Evolutionary conservation across 2,797 vertebrate species (phyloP).

Genomic region (Micropoecilia bifurca): DNA sequence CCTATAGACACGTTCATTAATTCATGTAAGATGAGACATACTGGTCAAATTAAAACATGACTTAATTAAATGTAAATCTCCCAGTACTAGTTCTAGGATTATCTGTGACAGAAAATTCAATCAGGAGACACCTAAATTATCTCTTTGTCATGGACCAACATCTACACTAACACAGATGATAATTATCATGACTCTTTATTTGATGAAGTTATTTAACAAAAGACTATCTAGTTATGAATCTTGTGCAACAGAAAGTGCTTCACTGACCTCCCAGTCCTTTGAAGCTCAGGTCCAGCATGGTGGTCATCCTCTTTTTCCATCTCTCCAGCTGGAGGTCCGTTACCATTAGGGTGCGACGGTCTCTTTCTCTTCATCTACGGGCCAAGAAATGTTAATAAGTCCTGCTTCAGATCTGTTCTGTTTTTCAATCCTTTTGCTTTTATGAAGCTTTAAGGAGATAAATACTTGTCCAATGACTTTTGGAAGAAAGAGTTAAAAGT

Average conservation of each 20-base stretch:
- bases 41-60: background rate
- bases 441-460: constrained; percentile 24
- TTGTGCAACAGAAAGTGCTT: background rate
- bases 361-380: constrained; percentile 91
- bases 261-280: constrained; percentile 90
- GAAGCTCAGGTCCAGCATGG: constrained; percentile 89
- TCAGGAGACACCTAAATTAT: constrained; percentile 2
- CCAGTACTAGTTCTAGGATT: background rate
- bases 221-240: background rate
- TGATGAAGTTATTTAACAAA: background rate
- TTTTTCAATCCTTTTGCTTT: background rate
- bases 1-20: background rate
- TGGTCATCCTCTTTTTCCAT: constrained; percentile 85
- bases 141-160: background rate
- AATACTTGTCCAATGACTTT: background rate
- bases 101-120: background rate
- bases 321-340: constrained; percentile 81
- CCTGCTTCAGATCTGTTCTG: background rate
- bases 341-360: constrained; percentile 89
- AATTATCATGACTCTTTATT: background rate
- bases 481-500: background rate
- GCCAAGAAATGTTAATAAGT: constrained; percentile 16
- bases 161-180: background rate
- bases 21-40: background rate
- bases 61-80: background rate